Conservation (phyloP, 2,113 vertebrate species). For the Coregonus clupeaformis region DNA sequence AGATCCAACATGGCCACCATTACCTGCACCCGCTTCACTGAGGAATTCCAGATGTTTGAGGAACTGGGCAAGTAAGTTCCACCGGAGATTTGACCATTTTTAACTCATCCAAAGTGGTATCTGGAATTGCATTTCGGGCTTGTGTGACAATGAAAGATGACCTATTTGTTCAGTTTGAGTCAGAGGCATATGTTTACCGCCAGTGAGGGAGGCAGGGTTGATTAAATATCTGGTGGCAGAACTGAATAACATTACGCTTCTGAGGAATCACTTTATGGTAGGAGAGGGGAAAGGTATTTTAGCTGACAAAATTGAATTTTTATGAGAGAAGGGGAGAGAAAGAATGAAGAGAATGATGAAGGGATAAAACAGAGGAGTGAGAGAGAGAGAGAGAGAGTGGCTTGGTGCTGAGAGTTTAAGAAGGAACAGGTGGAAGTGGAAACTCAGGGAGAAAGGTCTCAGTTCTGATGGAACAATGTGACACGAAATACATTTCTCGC, state of each 20-base stretch:
- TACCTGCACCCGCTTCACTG: conserved; percentile 89
- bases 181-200: no score
- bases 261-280: not conserved
- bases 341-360: not conserved
- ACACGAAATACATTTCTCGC: no score
- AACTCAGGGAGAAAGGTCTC: not conserved
- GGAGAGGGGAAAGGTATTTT: not conserved
- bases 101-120: not conserved
- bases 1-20: conserved; percentile 84
- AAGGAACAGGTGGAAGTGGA: not conserved
- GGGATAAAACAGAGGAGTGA: not conserved
- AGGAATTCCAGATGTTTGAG: conserved; percentile 91
- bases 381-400: not conserved
- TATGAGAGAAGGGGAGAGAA: not conserved
- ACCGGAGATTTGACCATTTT: not conserved
- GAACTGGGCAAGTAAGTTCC: conserved; percentile 91
- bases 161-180: no score
- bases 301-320: not conserved
- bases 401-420: not conserved
- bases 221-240: no score
- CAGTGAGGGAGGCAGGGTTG: no score
- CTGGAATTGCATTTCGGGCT: not conserved
- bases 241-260: no score
- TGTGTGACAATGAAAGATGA: not conserved
- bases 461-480: no score